phyloP scores from a whole-genome alignment of 2,113 vertebrate genomes.

The Opisthocomus hoazin region DNA sequence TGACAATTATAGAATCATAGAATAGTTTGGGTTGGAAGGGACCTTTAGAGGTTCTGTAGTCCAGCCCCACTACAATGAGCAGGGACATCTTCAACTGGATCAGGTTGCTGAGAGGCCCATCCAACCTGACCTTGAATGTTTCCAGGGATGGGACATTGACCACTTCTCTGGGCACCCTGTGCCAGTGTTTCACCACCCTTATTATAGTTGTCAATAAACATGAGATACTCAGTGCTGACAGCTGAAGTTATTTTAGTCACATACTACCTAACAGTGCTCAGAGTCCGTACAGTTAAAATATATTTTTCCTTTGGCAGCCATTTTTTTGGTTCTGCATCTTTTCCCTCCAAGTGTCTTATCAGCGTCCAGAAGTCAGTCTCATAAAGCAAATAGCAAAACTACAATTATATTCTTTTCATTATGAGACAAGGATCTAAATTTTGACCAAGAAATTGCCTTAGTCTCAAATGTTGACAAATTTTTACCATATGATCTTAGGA shows the following conservation, averaged over 20 bases:
- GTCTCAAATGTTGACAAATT: background rate
- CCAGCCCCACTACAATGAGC: too few species aligned
- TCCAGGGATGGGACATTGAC: too few species aligned
- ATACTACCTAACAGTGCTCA: background rate
- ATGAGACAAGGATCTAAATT: background rate
- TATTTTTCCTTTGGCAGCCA: background rate
- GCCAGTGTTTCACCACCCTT: too few species aligned
- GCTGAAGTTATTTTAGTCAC: slow-evolving; percentile 10
- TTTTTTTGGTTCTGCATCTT: background rate
- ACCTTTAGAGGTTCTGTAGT: too few species aligned
- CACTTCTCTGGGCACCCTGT: too few species aligned
- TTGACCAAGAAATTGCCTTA: background rate
- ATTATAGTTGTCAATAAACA: background rate
- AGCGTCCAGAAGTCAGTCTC: slow-evolving; percentile 2
- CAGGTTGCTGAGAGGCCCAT: too few species aligned
- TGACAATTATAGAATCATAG: background rate
- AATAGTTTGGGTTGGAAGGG: too few species aligned
- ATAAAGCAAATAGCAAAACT: background rate
- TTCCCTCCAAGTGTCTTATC: background rate
- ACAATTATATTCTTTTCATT: slow-evolving; percentile 9
- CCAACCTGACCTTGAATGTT: too few species aligned
- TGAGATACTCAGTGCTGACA: background rate
- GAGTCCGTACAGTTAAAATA: background rate
- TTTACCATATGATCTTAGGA: background rate
- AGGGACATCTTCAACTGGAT: too few species aligned